Evolutionary conservation across 2,113 vertebrate species (phyloP), one percentile per base, ranked within the genome.

Genomic region (Ptilorrhoa leucosticta): DNA sequence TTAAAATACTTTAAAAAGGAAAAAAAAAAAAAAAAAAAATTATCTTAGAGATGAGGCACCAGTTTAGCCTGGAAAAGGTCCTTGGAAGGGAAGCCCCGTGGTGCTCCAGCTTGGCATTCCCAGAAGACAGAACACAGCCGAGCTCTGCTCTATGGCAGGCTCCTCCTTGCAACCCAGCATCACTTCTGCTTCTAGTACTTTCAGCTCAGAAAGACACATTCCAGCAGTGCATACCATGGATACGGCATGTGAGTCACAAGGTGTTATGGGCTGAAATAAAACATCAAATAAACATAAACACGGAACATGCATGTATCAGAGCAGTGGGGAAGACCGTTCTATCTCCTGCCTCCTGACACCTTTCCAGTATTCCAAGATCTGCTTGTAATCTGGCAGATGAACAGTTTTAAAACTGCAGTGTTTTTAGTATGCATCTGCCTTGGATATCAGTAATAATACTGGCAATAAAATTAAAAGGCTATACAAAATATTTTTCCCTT

Each of bases 211-310:
- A 85, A 79, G 19, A 11, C 28, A 47, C 14, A 8, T 60, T 79
- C 37, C 65, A 69, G 51, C 0, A 0, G 24, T 6, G 12, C 27
- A 11, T 7, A 28, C n/a, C 31, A 61, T 1, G 2, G 24, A 9
- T 40, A 75, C 15, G 24, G 54, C 40, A 64, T 2, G 2, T 4
- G 8, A 53, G 48, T 26, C 65, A 69, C 4, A 2, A 77, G 35
- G 10, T 54, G 66, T 17, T 44, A 22, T 4, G 13, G 37, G 18
- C 31, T 48, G 26, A 92, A 86, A 87, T 58, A 77, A 90, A 72
- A 65, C 42, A 72, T 51, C 33, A 58, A 35, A 51, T 47, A 76
- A 71, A 64, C 10, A 15, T 13, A 50, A 28, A 42, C 5, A 53
- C 3, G 22, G 40, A 87, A 79, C 7, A 45, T 3, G 7, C 28